Evolutionary conservation across 1,140 invertebrate genomes (phyloP).

Genomic region (Dinothrombium tinctorium): DNA sequence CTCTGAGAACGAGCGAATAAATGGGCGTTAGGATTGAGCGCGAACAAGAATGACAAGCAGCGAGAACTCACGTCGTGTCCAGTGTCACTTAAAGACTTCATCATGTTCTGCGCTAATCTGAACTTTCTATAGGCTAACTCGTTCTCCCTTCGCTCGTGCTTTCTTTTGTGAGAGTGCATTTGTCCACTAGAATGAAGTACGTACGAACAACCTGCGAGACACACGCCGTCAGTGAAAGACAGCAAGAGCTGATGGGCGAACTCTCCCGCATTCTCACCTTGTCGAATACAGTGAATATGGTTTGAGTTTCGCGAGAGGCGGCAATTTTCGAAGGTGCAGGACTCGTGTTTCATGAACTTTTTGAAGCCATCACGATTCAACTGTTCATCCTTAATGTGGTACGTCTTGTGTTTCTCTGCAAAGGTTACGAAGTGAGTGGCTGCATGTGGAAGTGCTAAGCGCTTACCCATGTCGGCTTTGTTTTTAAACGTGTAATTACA

Average conservation of each 20-base stretch:
- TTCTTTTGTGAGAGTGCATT: constrained; percentile 88
- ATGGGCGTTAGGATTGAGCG: too few species aligned
- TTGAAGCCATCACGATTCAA: constrained; percentile 86
- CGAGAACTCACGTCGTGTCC: not conserved
- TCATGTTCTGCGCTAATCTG: constrained; percentile 30
- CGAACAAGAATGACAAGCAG: not conserved
- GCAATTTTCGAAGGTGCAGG: constrained; percentile 69
- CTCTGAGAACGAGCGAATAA: too few species aligned
- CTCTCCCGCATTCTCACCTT: constrained; percentile 32
- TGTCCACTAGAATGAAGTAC: constrained; percentile 87
- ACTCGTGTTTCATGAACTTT: constrained; percentile 93
- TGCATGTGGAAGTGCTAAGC: not conserved
- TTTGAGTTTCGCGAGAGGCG: constrained; percentile 82
- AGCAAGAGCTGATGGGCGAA: not conserved
- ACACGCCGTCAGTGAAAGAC: too few species aligned
- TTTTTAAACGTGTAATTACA: constrained; percentile 95
- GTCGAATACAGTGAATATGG: constrained; percentile 90
- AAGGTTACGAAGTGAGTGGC: constrained; percentile 1
- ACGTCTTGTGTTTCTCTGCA: constrained; percentile 92
- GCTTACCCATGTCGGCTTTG: constrained; percentile 94
- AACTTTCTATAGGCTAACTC: constrained; percentile 57
- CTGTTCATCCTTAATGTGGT: constrained; percentile 92
- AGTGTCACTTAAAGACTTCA: too few species aligned
- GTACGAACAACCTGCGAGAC: constrained; percentile 51
- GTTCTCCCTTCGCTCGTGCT: constrained; percentile 76